Evolutionary conservation across 2,888 invertebrate genomes (phyloP), one percentile per base, ranked within the genome.

Genomic region (Chrysodeixis includens): DNA sequence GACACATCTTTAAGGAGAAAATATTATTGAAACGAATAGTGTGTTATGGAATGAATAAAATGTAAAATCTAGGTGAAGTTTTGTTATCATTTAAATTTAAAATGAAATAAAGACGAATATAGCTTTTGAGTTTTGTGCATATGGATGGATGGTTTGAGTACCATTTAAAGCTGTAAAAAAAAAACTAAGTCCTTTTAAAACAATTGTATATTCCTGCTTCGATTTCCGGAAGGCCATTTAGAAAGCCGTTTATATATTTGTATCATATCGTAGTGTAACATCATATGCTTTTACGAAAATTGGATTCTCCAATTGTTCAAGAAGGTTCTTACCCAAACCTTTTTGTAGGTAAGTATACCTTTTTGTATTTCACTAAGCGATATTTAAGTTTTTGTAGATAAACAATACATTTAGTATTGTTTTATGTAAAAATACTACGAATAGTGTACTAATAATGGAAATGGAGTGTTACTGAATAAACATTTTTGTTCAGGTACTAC

Each of bases 1-100:
- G 60, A 66, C 74, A 69, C 60, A 76, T 84, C 8, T 49, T 49
- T 20, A 81, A 81, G 69, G 78, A 74, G 62, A 74, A 78, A 81
- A 83, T 81, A 73, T 68, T 70, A 49, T 62, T 67, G 62, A 59
- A 67, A 62, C 67, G 62, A 49, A 46, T 30, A 56, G 16, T 54
- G 40, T 71, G 6, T 26, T 26, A 26, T 26, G 6, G 26, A 26
- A 26, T 6, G 26, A 26, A 26, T 6, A 26, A 26, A 4, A 4
- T 2, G 6, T 26, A 2, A 26, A 26, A 4, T 6, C 26, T 26
- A 26, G 2, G 6, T 26, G 26, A 26, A 26, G 2, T 4, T 2
- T 26, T 26, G 2, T 26, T 26, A 26, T 26, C 6, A 26, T 26
- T 26, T n/a, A n/a, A n/a, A n/a, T n/a, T n/a, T n/a, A n/a, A n/a